Conservation (phyloP, 1,140 invertebrate genomes). For the Delia radicum region DNA sequence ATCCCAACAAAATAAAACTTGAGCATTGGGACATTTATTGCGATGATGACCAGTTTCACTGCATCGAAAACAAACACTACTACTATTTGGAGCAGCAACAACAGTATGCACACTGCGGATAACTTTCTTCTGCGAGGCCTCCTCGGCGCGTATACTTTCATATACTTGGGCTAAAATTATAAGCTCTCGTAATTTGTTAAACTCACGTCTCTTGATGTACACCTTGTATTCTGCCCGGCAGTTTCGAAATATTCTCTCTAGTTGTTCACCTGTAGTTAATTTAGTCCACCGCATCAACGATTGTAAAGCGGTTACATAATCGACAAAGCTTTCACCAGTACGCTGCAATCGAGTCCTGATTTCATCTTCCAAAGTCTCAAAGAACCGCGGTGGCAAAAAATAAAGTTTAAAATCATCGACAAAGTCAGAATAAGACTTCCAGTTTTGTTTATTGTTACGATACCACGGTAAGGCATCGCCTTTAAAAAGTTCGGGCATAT, state of each 20-base stretch:
- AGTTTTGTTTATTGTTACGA: not conserved
- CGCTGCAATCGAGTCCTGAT: not conserved
- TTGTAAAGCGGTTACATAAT: not conserved
- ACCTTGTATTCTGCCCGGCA: not conserved
- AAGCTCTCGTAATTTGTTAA: not conserved
- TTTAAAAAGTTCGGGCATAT: constrained; percentile 2
- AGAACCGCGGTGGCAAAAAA: constrained; percentile 2
- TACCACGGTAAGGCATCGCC: not conserved
- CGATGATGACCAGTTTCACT: not conserved
- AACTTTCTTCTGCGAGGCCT: not conserved
- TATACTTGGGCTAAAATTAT: not conserved
- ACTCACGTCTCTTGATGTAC: not conserved
- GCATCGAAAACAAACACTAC: not conserved
- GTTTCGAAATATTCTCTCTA: constrained; percentile 6
- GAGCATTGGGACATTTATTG: not conserved
- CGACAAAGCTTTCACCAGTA: not conserved
- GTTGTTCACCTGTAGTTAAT: not conserved
- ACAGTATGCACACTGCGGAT: not conserved
- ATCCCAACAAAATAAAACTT: not conserved
- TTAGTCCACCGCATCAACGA: not conserved
- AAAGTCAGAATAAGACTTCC: not conserved
- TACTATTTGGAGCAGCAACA: not conserved
- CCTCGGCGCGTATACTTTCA: not conserved
- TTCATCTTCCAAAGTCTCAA: constrained; percentile 6
- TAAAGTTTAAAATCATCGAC: not conserved